Evolutionary conservation across 2,797 vertebrate genomes (phyloP), one percentile per base, ranked within the genome.

Genomic region (Pagetopsis macropterus): DNA sequence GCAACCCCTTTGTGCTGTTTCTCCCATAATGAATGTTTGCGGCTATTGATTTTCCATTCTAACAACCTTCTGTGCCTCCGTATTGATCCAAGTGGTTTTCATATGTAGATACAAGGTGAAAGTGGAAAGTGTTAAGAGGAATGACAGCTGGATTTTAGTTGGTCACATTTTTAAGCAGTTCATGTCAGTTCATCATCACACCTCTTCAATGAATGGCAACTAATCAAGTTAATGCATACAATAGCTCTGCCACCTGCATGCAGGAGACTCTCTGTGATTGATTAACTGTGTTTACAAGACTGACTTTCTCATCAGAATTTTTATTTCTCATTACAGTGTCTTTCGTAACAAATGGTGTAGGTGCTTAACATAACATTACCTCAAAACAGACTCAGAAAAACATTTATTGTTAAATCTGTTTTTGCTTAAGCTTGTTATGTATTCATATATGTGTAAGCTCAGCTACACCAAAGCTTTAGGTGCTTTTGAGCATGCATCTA

Each of bases 271-370:
- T 65, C 64, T 66, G 72, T 91, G 87, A 92, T 90, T 87, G 89
- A 91, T 91, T 89, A 87, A 85, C 77, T 66, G 60, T 71, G 63
- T 82, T 83, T 77, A 67, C 48, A 71, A 77, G 85, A 85, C 76
- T 75, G 89, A 87, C 86, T 87, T 85, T 86, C 79, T 82, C 79
- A 86, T 86, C 85, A 70, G 64, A 87, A 83, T 86, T 89, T 85
- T 86, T 69, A 84, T 87, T 85, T 91, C 80, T 88, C 81, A 90
- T 90, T 71, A 83, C 79, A 61, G 70, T 81, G 67, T 80, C 43
- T 84, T 79, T 81, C 79, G 81, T 75, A 77, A 83, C 75, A 74
- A 84, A 75, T 41, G 66, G 81, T 75, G 65, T 65, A 80, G 78
- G 75, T 87, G 75, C 58, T 85, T 84, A 84, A 90, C 79, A 84